These are phyloP conservation scores for Lycophotia porphyrea DNA, from an alignment of 2,888 invertebrate genomes.

Conservation along the genomic window DNA sequence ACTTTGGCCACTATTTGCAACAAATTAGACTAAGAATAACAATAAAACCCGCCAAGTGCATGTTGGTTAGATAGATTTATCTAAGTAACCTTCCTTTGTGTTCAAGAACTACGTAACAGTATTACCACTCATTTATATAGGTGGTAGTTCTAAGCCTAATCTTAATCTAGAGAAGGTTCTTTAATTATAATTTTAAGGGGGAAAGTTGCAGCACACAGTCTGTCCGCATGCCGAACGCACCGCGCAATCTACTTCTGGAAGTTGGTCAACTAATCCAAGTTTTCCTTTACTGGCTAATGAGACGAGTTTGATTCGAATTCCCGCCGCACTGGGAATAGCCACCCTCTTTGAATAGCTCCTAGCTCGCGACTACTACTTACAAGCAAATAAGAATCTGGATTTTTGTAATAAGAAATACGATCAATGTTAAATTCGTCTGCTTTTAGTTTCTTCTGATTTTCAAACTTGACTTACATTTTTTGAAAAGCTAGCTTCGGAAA, in stretches of 20 bases:
- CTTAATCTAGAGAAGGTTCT: conserved; percentile 46
- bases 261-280: conserved; percentile 90
- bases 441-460: background rate
- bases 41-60: conserved; percentile 5
- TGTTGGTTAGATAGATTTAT: background rate
- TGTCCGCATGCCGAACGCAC: conserved; percentile 74
- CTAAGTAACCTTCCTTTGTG: background rate
- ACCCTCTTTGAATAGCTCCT: conserved; percentile 72
- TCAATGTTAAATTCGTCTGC: conserved; percentile 18
- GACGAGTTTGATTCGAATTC: conserved; percentile 89
- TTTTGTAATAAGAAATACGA: conserved; percentile 37
- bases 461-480: background rate
- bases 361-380: conserved; percentile 53
- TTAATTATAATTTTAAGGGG: conserved; percentile 68
- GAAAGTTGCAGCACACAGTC: conserved; percentile 67
- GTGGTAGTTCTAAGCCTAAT: conserved; percentile 21
- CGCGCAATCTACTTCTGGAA: conserved; percentile 79
- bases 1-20: conserved; percentile 65
- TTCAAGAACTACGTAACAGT: background rate
- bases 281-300: conserved; percentile 89
- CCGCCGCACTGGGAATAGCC: conserved; percentile 77
- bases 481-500: background rate
- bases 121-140: conserved; percentile 25
- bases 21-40: conserved; percentile 45
- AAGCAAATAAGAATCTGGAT: conserved; percentile 54